These are phyloP conservation scores for Oscheius sp. DNA, from an alignment of 2,888 invertebrate species.

Conservation along the genomic window DNA sequence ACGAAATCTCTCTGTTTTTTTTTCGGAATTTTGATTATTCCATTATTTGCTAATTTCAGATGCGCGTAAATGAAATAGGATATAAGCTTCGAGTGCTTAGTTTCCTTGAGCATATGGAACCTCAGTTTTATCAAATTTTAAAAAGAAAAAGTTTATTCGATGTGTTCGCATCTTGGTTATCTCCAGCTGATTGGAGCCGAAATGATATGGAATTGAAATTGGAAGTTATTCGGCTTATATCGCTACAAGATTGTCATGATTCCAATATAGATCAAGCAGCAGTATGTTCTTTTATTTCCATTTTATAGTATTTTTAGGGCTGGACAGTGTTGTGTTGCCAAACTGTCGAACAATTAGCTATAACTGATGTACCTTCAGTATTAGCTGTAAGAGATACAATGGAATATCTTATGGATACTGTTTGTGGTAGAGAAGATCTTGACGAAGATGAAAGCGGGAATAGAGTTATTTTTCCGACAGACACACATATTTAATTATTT, in stretches of 20 bases:
- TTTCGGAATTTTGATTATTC: too few species aligned
- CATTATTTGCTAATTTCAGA: slow-evolving; percentile 7
- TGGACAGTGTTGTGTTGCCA: slow-evolving; percentile 21
- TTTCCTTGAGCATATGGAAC: slow-evolving; percentile 14
- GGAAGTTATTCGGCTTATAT: slow-evolving; percentile 25
- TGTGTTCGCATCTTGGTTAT: slow-evolving; percentile 29
- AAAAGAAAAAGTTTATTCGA: slow-evolving; percentile 29
- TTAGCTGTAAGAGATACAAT: slow-evolving; percentile 23
- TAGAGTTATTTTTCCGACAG: not conserved
- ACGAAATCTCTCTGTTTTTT: not conserved
- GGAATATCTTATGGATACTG: slow-evolving; percentile 1
- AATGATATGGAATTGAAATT: slow-evolving; percentile 33
- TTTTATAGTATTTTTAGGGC: slow-evolving; percentile 14
- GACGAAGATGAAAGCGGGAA: slow-evolving; percentile 16
- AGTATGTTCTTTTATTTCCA: not conserved
- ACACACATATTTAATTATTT: not conserved
- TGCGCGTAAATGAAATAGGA: not conserved
- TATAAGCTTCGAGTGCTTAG: slow-evolving; percentile 27
- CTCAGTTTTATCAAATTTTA: slow-evolving; percentile 10
- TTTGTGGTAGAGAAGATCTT: not conserved
- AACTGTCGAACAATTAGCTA: slow-evolving; percentile 13
- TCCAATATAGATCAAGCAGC: not conserved
- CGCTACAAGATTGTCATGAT: slow-evolving; percentile 3
- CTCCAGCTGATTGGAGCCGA: slow-evolving; percentile 22
- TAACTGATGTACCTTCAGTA: slow-evolving; percentile 9